These are phyloP conservation scores for Gisinianus flammeolus DNA, from an alignment of 2,888 invertebrate genomes.

Conservation along the genomic window DNA sequence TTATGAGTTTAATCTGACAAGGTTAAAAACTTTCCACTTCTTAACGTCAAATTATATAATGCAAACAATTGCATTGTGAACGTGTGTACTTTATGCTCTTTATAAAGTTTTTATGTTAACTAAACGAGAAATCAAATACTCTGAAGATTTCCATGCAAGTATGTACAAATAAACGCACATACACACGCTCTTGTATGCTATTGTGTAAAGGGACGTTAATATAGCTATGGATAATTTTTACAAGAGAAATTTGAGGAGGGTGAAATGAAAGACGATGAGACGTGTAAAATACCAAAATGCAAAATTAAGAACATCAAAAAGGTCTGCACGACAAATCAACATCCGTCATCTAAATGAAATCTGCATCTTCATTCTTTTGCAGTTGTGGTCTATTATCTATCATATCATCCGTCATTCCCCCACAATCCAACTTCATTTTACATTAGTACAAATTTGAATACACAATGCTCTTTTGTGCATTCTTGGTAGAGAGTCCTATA, in stretches of 20 bases:
- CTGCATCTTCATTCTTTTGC: not conserved
- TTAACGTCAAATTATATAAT: too few relatives aligned
- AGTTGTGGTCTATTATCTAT: too few relatives aligned
- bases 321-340: not conserved
- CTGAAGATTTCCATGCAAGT: too few relatives aligned
- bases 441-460: too few relatives aligned
- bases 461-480: too few relatives aligned
- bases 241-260: not conserved
- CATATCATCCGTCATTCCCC: not conserved
- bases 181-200: not conserved
- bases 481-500: too few relatives aligned
- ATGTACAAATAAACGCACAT: not conserved
- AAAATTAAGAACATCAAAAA: not conserved
- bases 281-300: not conserved
- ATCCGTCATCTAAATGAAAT: slow-evolving; percentile 15
- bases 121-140: too few relatives aligned
- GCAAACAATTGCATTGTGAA: too few relatives aligned
- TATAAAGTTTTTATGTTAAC: not conserved
- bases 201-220: not conserved
- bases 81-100: too few relatives aligned
- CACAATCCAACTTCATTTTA: not conserved
- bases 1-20: not conserved
- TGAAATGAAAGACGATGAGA: not conserved
- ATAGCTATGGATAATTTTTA: not conserved
- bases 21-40: not conserved